phyloP scores from a whole-genome alignment of 2,797 vertebrate species.

The Poecilia gillii region DNA sequence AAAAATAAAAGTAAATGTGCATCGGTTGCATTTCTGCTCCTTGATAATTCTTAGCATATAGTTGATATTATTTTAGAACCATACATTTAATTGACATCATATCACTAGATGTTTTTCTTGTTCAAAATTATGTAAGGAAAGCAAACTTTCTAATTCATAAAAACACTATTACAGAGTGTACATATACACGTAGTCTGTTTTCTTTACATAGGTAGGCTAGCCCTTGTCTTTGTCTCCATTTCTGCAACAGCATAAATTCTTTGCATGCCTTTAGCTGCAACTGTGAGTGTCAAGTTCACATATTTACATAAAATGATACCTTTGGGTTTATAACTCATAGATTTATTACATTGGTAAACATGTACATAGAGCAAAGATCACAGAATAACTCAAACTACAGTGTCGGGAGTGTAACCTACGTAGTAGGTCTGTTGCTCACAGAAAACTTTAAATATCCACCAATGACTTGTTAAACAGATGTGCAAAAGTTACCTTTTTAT shows the following conservation, averaged over 20 bases:
- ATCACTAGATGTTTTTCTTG: slow-evolving; percentile 30
- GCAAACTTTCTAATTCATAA: background rate
- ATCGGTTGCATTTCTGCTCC: background rate
- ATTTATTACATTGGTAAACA: slow-evolving; percentile 17
- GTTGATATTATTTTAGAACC: background rate
- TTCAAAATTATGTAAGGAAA: background rate
- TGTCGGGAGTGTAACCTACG: background rate
- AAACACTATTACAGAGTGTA: background rate
- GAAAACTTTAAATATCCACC: background rate
- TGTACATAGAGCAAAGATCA: slow-evolving; percentile 26
- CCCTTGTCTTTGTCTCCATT: background rate
- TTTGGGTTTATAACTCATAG: background rate
- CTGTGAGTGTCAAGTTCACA: background rate
- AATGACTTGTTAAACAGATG: slow-evolving; percentile 1
- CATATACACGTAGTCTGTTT: background rate
- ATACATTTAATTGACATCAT: background rate
- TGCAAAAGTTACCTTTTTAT: background rate
- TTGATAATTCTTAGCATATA: background rate
- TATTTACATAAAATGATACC: background rate
- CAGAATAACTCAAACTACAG: background rate
- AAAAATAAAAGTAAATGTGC: background rate
- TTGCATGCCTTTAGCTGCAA: background rate
- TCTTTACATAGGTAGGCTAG: background rate
- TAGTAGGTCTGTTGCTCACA: background rate
- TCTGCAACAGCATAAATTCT: background rate